phyloP scores from a whole-genome alignment of 1,140 invertebrate species.

The Apis laboriosa region DNA sequence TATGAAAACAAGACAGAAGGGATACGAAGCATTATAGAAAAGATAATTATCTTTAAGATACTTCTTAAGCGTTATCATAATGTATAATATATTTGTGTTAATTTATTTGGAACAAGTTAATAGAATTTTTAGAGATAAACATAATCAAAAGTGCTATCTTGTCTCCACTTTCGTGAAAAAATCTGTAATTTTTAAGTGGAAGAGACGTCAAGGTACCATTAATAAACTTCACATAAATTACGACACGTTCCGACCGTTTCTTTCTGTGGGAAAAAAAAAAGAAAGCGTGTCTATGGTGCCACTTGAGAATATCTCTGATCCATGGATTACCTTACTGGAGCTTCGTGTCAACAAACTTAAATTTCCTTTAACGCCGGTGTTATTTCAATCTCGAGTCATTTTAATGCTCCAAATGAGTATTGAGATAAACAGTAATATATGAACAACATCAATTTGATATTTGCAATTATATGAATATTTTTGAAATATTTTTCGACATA shows the following conservation, averaged over 20 bases:
- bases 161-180: not conserved
- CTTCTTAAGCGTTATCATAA: too few relatives aligned
- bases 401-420: not conserved
- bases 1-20: too few relatives aligned
- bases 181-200: slow-evolving; percentile 18
- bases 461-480: too few relatives aligned
- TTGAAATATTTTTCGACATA: too few relatives aligned
- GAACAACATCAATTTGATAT: too few relatives aligned
- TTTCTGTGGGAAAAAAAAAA: slow-evolving; percentile 36
- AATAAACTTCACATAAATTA: slow-evolving; percentile 35
- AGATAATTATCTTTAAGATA: too few relatives aligned
- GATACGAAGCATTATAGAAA: too few relatives aligned
- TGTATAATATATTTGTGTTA: not conserved
- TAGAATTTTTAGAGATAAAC: not conserved
- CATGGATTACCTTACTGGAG: slow-evolving; percentile 40
- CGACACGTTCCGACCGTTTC: slow-evolving; percentile 36
- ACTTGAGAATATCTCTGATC: slow-evolving; percentile 50
- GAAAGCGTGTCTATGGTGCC: slow-evolving; percentile 33
- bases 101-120: not conserved
- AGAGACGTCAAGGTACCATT: not conserved
- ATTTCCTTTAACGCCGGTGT: slow-evolving; percentile 9
- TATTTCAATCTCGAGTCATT: not conserved
- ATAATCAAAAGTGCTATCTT: not conserved
- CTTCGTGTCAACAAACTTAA: slow-evolving; percentile 48
- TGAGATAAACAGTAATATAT: not conserved